Base-by-base conservation (phyloP, 2,113 vertebrate genomes). In the Zeus faber region DNA sequence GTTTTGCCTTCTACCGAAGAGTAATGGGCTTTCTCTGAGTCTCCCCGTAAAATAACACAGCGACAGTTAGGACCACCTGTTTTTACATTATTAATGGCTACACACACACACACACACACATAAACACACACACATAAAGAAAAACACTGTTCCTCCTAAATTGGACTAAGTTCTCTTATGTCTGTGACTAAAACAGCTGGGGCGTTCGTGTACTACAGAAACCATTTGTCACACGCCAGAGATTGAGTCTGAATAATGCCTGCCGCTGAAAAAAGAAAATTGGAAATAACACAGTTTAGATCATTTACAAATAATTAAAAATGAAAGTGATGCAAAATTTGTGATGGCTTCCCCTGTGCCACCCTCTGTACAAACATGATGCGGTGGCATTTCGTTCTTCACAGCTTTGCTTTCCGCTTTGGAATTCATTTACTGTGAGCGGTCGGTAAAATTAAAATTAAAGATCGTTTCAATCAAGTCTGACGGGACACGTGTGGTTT, bases 191-290 rank as follows among this genome's bases (percentile, higher is more conserved):
- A 61, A 68, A 17, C 53, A 60, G 43, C 46, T 1, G 46, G 74
- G 61, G 67, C 67, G 16, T 66, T 48, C 2, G 9, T 55, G 67
- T 61, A 64, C 71, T 67, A 40, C 65, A 60, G 57, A 67, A 74
- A 67, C 67, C 53, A 70, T 78, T 74, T 74, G 72, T 83, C 77
- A 76, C 54, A 39, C n/a, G n/a, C n/a, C n/a, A n/a, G n/a, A n/a
- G n/a, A n/a, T n/a, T n/a, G n/a, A n/a, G n/a, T n/a, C n/a, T n/a
- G n/a, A n/a, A n/a, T n/a, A n/a, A n/a, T n/a, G n/a, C n/a, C n/a
- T n/a, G n/a, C n/a, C n/a, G n/a, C n/a, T n/a, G n/a, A n/a, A n/a
- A n/a, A n/a, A n/a, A n/a, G n/a, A n/a, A n/a, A n/a, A n/a, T n/a
- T n/a, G n/a, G n/a, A n/a, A n/a, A n/a, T n/a, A n/a, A n/a, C n/a